A percentile compares a stretch with the other conserved stretches of the same genome.
Conservation (phyloP, 2,113 vertebrate species). For the Antigone vipio region DNA sequence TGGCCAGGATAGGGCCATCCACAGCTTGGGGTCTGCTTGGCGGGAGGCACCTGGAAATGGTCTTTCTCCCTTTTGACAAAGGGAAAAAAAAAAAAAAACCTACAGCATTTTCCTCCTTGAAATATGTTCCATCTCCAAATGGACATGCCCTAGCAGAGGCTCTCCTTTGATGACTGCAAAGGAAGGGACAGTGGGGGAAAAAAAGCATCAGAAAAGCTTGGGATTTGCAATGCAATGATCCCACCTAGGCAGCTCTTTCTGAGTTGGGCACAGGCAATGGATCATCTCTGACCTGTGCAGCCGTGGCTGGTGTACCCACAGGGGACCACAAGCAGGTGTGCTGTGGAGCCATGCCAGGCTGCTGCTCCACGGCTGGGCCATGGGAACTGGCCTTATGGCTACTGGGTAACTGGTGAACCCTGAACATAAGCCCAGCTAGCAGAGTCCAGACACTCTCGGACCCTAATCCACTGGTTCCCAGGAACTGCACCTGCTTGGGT, state of each 20-base stretch:
- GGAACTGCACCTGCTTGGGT: not conserved
- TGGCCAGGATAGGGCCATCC: not conserved
- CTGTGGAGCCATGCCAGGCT: not conserved
- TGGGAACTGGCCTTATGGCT: slow-evolving; percentile 38
- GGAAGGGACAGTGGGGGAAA: not conserved
- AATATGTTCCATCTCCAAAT: not conserved
- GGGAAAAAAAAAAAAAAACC: not conserved
- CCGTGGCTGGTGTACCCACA: not conserved
- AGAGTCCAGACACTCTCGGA: not conserved
- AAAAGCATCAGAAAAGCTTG: not conserved
- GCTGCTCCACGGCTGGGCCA: not conserved
- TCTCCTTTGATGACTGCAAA: not conserved
- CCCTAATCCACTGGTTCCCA: not conserved
- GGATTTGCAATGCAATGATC: not conserved
- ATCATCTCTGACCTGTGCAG: not conserved
- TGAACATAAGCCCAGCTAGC: not conserved
- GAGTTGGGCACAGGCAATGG: not conserved
- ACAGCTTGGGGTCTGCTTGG: not conserved
- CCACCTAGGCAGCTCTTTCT: not conserved
- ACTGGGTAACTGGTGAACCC: not conserved
- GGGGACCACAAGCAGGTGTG: not conserved
- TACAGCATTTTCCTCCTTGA: not conserved
- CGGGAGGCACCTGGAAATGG: slow-evolving; percentile 6
- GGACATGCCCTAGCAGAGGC: not conserved
- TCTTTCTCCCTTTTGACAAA: not conserved